Base-by-base conservation (phyloP, 2,888 invertebrate genomes). In the Miltochrista miniata region DNA sequence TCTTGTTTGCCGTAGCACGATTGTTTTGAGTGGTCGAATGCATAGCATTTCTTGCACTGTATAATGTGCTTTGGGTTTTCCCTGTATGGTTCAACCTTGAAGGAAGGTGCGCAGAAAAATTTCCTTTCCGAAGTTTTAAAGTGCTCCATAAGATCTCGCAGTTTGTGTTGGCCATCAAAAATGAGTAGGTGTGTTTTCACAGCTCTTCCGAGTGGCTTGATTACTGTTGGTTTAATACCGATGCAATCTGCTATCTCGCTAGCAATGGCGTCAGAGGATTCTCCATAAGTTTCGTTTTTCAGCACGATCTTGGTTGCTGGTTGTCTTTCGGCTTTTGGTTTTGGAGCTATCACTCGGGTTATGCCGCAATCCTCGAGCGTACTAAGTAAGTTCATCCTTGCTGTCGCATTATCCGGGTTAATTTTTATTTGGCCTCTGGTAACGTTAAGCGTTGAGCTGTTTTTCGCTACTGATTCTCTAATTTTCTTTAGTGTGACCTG, bases 381-480 rank as follows among this genome's bases (percentile, higher is more conserved):
- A 31, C 5, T 31, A 11, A 31, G 31, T 31, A 31, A 31, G 2
- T 31, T 31, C 8, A 31, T 9, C 1, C 31, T 3, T 9, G 31
- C 31, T 31, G 31, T 11, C 31, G 31, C 31, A 36, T 36, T 44
- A 44, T 36, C 29, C 1, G 36, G 45, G 33, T 36, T 13, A 40
- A 45, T 41, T 46, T 51, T 42, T 31, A 40, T 45, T 51, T 55
- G 51, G 36, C 39, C 40, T 44, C 46, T 42, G 10, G 30, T 38
- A 43, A 55, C 43, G 39, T 55, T 54, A 12, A 51, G 51, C 36
- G 55, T 51, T 48, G 48, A 56, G 51, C 46, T 49, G 49, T 56
- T 56, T 14, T 49, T 52, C n/a, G 51, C 56, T 44, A 52, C 56
- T 49, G 51, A 48, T 49, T 53, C 50, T 48, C 53, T 41, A n/a